Conservation (phyloP, 2,797 vertebrate genomes). For the Chanos chanos region DNA sequence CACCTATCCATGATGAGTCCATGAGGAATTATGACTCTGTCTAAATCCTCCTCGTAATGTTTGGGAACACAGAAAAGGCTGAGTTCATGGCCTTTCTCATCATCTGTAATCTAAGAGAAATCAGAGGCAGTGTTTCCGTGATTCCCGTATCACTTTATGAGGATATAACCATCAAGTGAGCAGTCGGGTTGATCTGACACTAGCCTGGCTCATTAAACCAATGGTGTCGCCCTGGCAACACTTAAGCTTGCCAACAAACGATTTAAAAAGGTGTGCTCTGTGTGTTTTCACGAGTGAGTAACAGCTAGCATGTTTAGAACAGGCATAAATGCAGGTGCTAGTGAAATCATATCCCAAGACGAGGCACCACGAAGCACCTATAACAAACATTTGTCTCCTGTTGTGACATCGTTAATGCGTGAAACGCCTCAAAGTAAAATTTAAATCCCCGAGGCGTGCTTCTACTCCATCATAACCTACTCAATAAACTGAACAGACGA, state of each 20-base stretch:
- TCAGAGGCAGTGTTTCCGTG: too few relatives aligned
- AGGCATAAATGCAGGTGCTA: background rate
- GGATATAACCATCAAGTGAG: background rate
- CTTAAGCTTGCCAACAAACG: background rate
- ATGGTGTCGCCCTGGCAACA: constrained; percentile 23
- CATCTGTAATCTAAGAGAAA: constrained; percentile 70
- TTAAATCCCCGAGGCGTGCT: too few relatives aligned
- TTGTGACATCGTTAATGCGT: too few relatives aligned
- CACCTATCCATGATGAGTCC: constrained; percentile 84
- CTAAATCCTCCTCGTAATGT: constrained; percentile 77
- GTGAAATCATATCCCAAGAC: too few relatives aligned
- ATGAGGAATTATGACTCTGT: constrained; percentile 79
- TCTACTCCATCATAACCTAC: too few relatives aligned
- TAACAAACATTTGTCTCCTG: too few relatives aligned
- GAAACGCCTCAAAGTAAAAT: too few relatives aligned
- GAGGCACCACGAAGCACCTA: too few relatives aligned
- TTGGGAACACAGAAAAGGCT: constrained; percentile 78
- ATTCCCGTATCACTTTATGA: background rate
- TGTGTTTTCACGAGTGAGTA: background rate
- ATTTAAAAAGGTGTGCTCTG: background rate
- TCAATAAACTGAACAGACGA: background rate
- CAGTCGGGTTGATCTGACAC: background rate
- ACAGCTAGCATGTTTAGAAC: background rate
- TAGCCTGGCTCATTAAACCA: background rate
- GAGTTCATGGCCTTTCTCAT: constrained; percentile 70